Conservation (phyloP, 2,888 invertebrate genomes). For the Drosophila percnosoma region DNA sequence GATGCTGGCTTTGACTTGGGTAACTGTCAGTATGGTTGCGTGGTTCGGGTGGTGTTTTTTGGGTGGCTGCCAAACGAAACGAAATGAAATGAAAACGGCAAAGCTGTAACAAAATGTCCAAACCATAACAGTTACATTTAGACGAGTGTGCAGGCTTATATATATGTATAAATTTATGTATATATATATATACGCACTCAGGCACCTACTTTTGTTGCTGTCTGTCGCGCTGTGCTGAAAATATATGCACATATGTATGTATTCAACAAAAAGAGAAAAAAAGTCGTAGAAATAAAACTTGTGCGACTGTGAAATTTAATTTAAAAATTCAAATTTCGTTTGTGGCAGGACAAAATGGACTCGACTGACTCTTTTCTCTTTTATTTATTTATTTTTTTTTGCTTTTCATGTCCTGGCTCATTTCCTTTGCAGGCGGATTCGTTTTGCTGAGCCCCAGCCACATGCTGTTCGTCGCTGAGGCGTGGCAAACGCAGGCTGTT, state of each 20-base stretch:
- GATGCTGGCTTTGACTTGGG: conserved; percentile 70
- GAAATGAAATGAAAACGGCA: conserved; percentile 43
- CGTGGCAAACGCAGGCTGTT: conserved; percentile 60
- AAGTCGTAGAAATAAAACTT: conserved; percentile 33
- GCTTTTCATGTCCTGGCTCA: conserved; percentile 51
- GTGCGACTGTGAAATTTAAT: conserved; percentile 71
- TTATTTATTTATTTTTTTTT: conserved; percentile 10
- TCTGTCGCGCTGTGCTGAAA: conserved; percentile 1
- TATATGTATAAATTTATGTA: neutral
- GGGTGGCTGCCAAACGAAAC: conserved; percentile 26
- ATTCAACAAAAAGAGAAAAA: conserved; percentile 6
- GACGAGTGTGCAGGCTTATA: conserved; percentile 20
- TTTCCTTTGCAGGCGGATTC: conserved; percentile 54
- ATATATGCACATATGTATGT: neutral
- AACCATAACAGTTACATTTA: conserved; percentile 72
- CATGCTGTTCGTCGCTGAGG: conserved; percentile 44
- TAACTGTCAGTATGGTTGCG: conserved; percentile 37
- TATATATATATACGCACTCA: conserved; percentile 1
- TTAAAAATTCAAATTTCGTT: conserved; percentile 74
- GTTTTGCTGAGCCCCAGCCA: conserved; percentile 38
- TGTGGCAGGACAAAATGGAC: conserved; percentile 35
- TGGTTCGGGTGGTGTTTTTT: conserved; percentile 3
- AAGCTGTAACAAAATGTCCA: conserved; percentile 60
- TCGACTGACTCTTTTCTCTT: conserved; percentile 28
- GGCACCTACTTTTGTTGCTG: conserved; percentile 10